Conservation (phyloP, 2,113 vertebrate genomes). For the Corythornis madagascariensis region DNA sequence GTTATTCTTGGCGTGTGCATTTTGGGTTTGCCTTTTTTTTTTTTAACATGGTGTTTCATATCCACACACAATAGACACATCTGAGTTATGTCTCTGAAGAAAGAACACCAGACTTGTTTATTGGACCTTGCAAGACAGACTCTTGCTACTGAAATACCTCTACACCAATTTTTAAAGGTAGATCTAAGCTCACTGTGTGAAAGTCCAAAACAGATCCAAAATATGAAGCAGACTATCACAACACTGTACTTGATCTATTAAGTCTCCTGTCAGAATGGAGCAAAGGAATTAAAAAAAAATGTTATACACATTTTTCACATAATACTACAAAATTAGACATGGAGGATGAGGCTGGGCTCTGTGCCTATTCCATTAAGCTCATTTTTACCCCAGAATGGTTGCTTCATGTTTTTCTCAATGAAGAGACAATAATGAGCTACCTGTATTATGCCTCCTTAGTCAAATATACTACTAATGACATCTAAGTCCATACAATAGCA, state of each 20-base stretch:
- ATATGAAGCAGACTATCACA: neutral
- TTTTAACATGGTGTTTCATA: neutral
- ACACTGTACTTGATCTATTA: neutral
- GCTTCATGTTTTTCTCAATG: neutral
- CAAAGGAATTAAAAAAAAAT: neutral
- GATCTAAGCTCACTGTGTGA: neutral
- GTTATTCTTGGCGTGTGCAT: neutral
- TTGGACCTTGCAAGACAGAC: neutral
- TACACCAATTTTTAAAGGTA: neutral
- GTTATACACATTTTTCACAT: fast-evolving
- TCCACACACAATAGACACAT: neutral
- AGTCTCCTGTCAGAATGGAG: neutral
- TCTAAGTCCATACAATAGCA: neutral
- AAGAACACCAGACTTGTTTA: neutral
- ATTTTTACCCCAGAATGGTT: neutral
- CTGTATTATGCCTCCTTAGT: neutral
- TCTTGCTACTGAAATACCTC: neutral
- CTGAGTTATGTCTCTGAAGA: neutral
- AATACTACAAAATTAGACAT: neutral
- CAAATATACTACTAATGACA: too few species aligned
- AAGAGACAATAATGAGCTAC: neutral
- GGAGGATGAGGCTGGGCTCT: neutral
- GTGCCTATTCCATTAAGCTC: neutral
- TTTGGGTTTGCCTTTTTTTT: neutral
- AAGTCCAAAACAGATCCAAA: neutral